These are phyloP conservation scores for Syngnathoides biaculeatus DNA, from an alignment of 2,113 vertebrate species.

Conservation along the genomic window DNA sequence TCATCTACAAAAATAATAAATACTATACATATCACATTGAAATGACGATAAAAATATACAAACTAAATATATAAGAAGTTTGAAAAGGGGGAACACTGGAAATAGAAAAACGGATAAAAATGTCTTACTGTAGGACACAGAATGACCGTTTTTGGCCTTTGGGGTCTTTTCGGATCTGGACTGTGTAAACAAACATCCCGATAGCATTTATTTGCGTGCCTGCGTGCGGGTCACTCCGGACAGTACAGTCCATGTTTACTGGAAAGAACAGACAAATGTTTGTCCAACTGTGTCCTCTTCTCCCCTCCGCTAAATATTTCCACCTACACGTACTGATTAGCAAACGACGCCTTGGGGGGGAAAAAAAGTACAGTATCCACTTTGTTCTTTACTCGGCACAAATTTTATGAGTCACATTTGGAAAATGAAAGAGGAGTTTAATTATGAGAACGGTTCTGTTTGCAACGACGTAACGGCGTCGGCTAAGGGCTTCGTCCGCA, in stretches of 20 bases:
- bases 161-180: background rate
- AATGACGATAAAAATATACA: too few species aligned
- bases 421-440: background rate
- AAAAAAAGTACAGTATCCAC: background rate
- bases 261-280: background rate
- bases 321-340: background rate
- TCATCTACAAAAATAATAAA: too few species aligned
- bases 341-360: background rate
- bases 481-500: too few species aligned
- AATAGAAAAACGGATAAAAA: background rate
- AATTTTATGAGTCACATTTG: background rate
- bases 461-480: background rate
- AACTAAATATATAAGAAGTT: too few species aligned
- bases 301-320: background rate
- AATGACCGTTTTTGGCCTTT: background rate
- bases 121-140: background rate
- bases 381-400: background rate
- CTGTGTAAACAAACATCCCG: background rate
- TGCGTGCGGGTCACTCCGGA: background rate
- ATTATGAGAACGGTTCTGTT: background rate
- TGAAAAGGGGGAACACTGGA: background rate
- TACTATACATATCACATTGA: too few species aligned
- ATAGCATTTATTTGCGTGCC: background rate
- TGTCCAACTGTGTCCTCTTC: background rate
- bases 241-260: background rate